Percentiles rank a stretch among this genome's conserved stretches.
phyloP scores from a whole-genome alignment of 2,888 invertebrate species.

The Synergus gifuensis region DNA sequence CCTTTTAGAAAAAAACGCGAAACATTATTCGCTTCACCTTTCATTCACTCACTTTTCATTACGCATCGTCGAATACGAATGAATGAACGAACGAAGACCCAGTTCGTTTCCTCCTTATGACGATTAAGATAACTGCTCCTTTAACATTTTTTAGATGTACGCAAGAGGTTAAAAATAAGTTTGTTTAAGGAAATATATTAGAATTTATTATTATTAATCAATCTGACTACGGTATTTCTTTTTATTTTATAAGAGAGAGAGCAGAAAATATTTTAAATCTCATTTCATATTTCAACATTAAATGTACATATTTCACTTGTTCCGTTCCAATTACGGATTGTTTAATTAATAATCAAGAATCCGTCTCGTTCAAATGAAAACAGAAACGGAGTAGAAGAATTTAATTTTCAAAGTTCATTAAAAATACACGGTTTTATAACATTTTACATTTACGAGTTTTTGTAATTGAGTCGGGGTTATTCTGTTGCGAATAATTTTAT shows the following conservation, averaged over 20 bases:
- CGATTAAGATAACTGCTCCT: not conserved
- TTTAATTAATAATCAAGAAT: too few species aligned
- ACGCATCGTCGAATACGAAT: conserved; percentile 51
- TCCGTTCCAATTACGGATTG: too few species aligned
- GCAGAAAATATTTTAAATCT: not conserved
- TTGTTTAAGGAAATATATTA: not conserved
- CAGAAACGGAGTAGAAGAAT: too few species aligned
- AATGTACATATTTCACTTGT: too few species aligned
- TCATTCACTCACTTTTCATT: conserved; percentile 51
- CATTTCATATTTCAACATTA: not conserved
- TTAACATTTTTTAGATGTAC: not conserved
- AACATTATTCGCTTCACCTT: conserved; percentile 33
- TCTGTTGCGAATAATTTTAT: not conserved
- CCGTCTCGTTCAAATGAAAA: not conserved
- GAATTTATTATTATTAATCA: not conserved
- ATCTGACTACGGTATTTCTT: not conserved
- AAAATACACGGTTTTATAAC: not conserved
- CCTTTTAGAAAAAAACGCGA: conserved; percentile 1
- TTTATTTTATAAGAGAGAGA: not conserved
- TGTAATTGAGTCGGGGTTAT: too few species aligned
- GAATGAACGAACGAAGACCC: conserved; percentile 54
- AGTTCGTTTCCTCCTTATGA: conserved; percentile 42
- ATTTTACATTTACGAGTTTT: too few species aligned
- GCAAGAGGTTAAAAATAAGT: not conserved
- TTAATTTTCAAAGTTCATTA: too few species aligned